phyloP scores from a whole-genome alignment of 2,888 invertebrate genomes.

The Magallana nippona region DNA sequence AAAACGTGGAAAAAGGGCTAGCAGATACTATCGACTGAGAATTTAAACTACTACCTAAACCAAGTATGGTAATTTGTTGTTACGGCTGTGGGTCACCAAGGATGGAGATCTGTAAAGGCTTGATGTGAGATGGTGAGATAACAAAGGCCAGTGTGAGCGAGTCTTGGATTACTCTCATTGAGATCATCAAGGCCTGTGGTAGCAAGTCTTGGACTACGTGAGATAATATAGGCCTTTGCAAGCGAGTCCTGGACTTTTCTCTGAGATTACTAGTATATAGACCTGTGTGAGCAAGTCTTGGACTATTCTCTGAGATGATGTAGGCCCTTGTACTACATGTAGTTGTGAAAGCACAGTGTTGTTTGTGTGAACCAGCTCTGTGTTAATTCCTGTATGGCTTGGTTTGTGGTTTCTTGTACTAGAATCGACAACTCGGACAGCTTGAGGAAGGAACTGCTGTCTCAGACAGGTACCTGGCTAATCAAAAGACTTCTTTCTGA shows the following conservation, averaged over 20 bases:
- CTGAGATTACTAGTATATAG: too few relatives aligned
- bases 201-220: too few relatives aligned
- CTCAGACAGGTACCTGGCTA: conserved; percentile 34
- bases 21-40: conserved; percentile 30
- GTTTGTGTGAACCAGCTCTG: not conserved
- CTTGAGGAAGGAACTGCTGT: not conserved
- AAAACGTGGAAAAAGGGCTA: not conserved
- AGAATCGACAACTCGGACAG: conserved; percentile 22
- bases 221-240: too few relatives aligned
- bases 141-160: too few relatives aligned
- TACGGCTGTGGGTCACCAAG: not conserved
- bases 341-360: not conserved
- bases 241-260: too few relatives aligned
- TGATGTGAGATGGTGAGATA: too few relatives aligned
- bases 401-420: conserved; percentile 41
- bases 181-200: too few relatives aligned
- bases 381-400: conserved; percentile 31
- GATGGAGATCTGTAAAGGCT: not conserved
- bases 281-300: too few relatives aligned
- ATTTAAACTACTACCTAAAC: not conserved
- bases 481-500: not conserved
- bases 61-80: not conserved
- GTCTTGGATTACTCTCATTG: too few relatives aligned
- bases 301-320: not conserved
- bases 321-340: not conserved